Evolutionary conservation across 2,888 invertebrate species (phyloP).

Genomic region (Drosophila austrosaltans): DNA sequence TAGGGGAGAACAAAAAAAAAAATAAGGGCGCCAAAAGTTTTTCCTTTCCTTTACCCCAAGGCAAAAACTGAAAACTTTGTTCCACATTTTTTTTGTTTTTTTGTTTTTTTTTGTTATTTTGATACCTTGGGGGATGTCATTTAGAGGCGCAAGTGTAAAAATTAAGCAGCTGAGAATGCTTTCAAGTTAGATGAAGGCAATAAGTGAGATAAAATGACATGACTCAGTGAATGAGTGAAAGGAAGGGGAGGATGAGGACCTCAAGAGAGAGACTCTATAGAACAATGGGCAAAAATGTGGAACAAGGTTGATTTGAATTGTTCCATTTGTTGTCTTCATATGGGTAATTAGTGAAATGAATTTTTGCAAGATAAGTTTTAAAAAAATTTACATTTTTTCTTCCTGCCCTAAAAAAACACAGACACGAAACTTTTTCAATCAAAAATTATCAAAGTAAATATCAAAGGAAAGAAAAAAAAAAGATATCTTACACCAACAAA

Average conservation of each 20-base stretch:
- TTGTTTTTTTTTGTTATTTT: slow-evolving; percentile 31
- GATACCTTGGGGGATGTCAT: slow-evolving; percentile 67
- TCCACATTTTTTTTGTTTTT: slow-evolving; percentile 47
- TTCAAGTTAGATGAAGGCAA: slow-evolving; percentile 37
- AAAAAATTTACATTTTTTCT: slow-evolving; percentile 9
- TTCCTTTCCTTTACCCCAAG: slow-evolving; percentile 5
- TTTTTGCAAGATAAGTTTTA: slow-evolving; percentile 15
- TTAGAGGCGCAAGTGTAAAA: slow-evolving; percentile 67
- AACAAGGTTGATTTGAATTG: slow-evolving; percentile 36
- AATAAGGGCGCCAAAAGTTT: slow-evolving; percentile 15
- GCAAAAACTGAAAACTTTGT: slow-evolving; percentile 50
- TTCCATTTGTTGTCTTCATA: slow-evolving; percentile 17
- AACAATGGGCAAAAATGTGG: slow-evolving; percentile 40
- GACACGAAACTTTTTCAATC: slow-evolving; percentile 68
- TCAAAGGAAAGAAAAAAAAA: slow-evolving; percentile 55
- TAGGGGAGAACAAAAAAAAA: not conserved
- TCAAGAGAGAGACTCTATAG: slow-evolving; percentile 44
- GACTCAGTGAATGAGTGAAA: not conserved
- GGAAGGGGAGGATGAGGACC: not conserved
- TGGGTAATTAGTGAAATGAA: slow-evolving; percentile 43
- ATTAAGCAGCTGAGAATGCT: slow-evolving; percentile 65
- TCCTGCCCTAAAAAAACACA: not conserved
- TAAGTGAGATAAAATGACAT: slow-evolving; percentile 71
- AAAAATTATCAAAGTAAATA: slow-evolving; percentile 75
- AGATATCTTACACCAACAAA: not conserved